phyloP scores from a whole-genome alignment of 2,888 invertebrate species.

The Trissoscelio sp. region DNA sequence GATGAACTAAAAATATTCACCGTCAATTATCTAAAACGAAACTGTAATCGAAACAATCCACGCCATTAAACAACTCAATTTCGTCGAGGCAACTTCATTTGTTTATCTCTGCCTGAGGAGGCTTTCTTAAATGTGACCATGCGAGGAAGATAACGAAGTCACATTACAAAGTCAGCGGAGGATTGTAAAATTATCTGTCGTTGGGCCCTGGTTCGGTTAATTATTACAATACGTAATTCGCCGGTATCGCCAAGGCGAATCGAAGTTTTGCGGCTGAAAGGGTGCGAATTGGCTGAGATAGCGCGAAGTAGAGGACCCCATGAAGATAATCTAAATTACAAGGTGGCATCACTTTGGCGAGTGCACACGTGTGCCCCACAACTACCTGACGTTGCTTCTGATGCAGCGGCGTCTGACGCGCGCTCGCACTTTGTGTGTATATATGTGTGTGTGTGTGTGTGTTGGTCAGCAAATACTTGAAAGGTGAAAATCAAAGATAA shows the following conservation, averaged over 20 bases:
- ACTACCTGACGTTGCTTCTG: constrained; percentile 45
- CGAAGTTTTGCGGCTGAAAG: constrained; percentile 54
- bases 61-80: background rate
- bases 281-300: constrained; percentile 68
- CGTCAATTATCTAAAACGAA: too few species aligned
- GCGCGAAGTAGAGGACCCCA: constrained; percentile 55
- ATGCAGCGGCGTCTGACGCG: background rate
- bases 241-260: constrained; percentile 52
- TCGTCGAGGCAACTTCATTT: background rate
- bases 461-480: constrained; percentile 56
- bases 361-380: constrained; percentile 59
- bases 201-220: constrained; percentile 39
- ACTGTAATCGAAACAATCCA: background rate
- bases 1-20: too few species aligned
- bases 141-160: constrained; percentile 7
- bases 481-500: constrained; percentile 68
- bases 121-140: constrained; percentile 1
- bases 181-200: constrained; percentile 27
- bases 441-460: too few species aligned
- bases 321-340: constrained; percentile 71
- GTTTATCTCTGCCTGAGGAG: constrained; percentile 15
- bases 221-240: constrained; percentile 61
- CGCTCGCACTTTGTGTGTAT: too few species aligned
- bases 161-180: background rate
- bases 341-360: constrained; percentile 63